A percentile compares a stretch with the other conserved stretches of the same genome.
Evolutionary conservation across 2,113 vertebrate genomes (phyloP).

Genomic region (Hyperopisus bebe): DNA sequence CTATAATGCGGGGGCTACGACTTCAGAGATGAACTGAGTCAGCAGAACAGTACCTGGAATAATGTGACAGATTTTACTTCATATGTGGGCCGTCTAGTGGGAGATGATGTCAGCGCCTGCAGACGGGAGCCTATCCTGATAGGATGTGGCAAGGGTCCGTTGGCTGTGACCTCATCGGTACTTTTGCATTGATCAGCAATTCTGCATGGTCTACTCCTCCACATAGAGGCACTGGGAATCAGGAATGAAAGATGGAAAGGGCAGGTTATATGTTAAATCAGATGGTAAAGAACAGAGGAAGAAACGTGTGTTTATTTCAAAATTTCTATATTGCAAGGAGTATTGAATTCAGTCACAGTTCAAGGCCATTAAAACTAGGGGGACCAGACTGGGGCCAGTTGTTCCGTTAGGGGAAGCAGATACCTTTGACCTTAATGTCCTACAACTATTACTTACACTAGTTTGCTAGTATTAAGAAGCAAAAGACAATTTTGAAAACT

Average conservation of each 20-base stretch:
- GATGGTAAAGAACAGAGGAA: neutral
- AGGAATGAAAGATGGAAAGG: neutral
- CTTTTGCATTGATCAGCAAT: neutral
- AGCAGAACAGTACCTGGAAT: neutral
- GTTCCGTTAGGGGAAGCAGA: too few relatives aligned
- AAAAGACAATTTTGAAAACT: too few relatives aligned
- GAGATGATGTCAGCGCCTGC: neutral
- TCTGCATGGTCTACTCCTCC: neutral
- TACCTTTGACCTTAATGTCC: too few relatives aligned
- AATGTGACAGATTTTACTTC: constrained; percentile 4
- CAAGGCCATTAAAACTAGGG: too few relatives aligned
- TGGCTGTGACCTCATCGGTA: neutral
- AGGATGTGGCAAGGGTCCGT: neutral
- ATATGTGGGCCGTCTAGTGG: constrained; percentile 1
- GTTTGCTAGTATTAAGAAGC: too few relatives aligned
- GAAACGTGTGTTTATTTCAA: neutral
- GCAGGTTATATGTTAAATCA: neutral
- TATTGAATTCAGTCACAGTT: neutral
- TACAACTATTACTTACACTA: too few relatives aligned
- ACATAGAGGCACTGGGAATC: neutral
- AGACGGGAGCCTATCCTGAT: neutral
- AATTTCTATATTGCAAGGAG: neutral
- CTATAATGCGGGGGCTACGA: neutral
- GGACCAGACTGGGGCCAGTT: too few relatives aligned
- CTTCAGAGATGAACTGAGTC: neutral